Base-by-base conservation (phyloP, 1,140 invertebrate genomes). In the Archegozetes longisetosus region DNA sequence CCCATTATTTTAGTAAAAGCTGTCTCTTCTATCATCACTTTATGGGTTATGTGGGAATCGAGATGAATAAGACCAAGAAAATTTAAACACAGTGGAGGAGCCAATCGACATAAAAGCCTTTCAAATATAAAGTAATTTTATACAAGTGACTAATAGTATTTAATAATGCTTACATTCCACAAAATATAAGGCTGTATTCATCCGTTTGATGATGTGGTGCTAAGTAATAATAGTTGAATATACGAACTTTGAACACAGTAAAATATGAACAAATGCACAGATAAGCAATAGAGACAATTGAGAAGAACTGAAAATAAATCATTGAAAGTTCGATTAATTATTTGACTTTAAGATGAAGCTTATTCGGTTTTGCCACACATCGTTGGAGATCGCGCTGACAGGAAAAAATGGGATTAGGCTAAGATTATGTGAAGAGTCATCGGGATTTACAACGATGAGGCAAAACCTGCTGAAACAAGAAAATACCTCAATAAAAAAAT, bases 1-100 rank as follows among this genome's bases (percentile, higher is more conserved):
- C 95, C 95, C 94, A 99, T 99, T 62, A 99, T 85, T 86, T 93
- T 71, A n/a, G 89, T 94, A 67, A 93, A 93, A 66, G 84, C 80
- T 1, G 89, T 93, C 73, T 93, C 88, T 65, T 83, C 72, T 14
- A 84, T 77, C 56, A 70, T 66, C 58, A 79, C 78, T 53, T 81
- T 80, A 65, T 88, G 83, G 47, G 93, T 93, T 40, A 98, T 83
- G 68, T 98, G 92, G 24, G 88, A 94, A 72, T 99, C 95, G 82
- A 99, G 87, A 68, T 99, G 95, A 66, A 98, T 92, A 4, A 99
- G 75, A 40, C 93, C 89, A 14, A 99, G 78, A 70, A 98, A 98
- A 73, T 99, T 99, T 4, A 99, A 79, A 76, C 95, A 98, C 77
- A 99, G 84, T 3, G 96, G 94, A 0, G 95, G 92, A 2, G 95